phyloP scores from a whole-genome alignment of 2,797 vertebrate genomes.

The Ammospiza maritima region DNA sequence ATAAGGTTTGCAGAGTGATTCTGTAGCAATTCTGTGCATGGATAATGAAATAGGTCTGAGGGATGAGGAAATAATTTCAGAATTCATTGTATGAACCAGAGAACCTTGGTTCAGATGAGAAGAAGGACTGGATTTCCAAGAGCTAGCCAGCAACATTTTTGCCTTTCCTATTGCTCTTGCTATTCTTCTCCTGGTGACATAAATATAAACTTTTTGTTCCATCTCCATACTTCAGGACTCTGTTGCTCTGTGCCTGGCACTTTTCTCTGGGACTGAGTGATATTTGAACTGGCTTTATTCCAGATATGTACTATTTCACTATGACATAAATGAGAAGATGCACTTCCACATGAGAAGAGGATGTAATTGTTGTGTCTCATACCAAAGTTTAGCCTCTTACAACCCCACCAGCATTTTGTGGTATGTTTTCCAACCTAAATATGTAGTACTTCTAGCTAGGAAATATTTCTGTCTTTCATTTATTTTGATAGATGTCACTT shows the following conservation, averaged over 20 bases:
- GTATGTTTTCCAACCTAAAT: not conserved
- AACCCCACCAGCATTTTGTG: not conserved
- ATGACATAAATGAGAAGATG: not conserved
- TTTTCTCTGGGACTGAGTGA: not conserved
- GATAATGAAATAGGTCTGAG: not conserved
- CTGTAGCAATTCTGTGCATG: not conserved
- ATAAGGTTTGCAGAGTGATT: not conserved
- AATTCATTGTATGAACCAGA: not conserved
- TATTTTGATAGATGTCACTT: not conserved
- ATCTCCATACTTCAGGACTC: not conserved
- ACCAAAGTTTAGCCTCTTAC: not conserved
- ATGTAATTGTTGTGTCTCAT: not conserved
- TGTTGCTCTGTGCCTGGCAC: not conserved
- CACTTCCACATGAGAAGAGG: not conserved
- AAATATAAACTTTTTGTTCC: not conserved
- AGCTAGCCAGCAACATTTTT: not conserved
- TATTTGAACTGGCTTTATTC: not conserved
- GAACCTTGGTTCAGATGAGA: not conserved
- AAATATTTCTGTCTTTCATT: not conserved
- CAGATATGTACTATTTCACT: not conserved
- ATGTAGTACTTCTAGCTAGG: not conserved
- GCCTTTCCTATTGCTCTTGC: not conserved
- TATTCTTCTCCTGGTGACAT: not conserved
- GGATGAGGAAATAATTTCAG: not conserved
- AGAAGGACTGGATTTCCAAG: not conserved